Evolutionary conservation across 2,113 vertebrate species (phyloP), one percentile per base, ranked within the genome.

Genomic region (Pelvicachromis taeniatus): DNA sequence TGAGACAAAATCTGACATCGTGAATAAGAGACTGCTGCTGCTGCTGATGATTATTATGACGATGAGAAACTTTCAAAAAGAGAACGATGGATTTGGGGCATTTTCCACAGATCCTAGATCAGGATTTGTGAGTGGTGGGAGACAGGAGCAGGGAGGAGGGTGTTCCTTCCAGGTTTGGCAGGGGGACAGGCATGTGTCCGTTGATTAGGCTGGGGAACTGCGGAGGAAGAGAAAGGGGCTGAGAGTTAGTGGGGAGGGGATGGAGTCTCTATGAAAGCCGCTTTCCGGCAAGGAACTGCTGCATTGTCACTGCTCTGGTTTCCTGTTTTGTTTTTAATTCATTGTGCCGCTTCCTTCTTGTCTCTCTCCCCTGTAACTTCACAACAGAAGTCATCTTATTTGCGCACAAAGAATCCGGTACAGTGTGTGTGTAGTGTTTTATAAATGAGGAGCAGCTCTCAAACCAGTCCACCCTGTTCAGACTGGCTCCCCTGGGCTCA

Each of bases 201-300:
- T 98, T 99, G 50, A 99, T 97, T 95, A 99, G 96, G 92, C 96
- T 98, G 88, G 98, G 98, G 94, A 99, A 99, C 98, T 99, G 96
- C 5, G 89, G 93, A 92, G 85, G 92, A 91, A 93, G 87, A 93
- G 89, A 95, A 77, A 90, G 90, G 88, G 84, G 87, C 88, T 56
- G 84, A 82, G 85, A 79, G 93, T 92, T 89, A 87, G 92, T 88
- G 84, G 93, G 86, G 84, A 78, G 85, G 52, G 87, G 88, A 85
- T 78, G 50, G 85, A 83, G 86, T 91, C 70, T 61, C 84, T 86
- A 53, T 87, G 87, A 89, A 93, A 86, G 75, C 88, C 63, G 75
- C 83, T 93, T 93, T 94, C 94, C 92, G 89, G 68, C 65, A 81
- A 97, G 93, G 97, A 97, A 94, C 91, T 89, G 89, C 80, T 81